Percentiles rank a stretch among this genome's conserved stretches.
phyloP scores from a whole-genome alignment of 2,888 invertebrate species.

The Eurytoma californica region DNA sequence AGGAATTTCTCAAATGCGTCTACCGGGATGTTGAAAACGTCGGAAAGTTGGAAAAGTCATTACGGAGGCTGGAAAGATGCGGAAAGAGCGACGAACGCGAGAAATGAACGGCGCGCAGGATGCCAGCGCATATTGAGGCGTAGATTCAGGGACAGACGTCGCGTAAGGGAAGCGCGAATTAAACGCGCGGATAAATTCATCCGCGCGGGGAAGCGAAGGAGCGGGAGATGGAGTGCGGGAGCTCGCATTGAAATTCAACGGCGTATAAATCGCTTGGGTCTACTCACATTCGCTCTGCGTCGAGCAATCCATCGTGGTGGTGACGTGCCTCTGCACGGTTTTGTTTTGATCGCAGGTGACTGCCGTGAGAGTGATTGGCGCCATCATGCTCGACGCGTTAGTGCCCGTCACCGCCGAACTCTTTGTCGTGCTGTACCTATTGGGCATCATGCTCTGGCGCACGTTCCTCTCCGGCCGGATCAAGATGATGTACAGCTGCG shows the following conservation, averaged over 20 bases:
- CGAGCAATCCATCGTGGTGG: conserved; percentile 69
- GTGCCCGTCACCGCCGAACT: conserved; percentile 79
- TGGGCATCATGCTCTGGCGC: conserved; percentile 90
- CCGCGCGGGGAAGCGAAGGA: neutral
- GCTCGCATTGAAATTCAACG: conserved; percentile 25
- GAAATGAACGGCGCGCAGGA: neutral
- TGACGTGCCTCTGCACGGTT: conserved; percentile 80
- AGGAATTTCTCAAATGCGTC: too few species aligned
- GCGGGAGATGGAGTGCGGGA: too few species aligned
- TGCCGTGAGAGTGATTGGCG: conserved; percentile 81
- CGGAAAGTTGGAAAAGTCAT: neutral
- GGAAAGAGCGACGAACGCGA: neutral
- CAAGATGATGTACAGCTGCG: conserved; percentile 90
- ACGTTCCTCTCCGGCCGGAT: conserved; percentile 93
- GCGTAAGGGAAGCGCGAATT: neutral
- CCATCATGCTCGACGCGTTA: conserved; percentile 80
- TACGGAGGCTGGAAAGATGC: neutral
- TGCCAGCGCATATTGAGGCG: neutral
- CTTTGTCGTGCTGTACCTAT: conserved; percentile 80
- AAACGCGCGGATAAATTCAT: neutral
- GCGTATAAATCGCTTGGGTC: conserved; percentile 13
- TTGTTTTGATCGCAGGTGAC: conserved; percentile 83
- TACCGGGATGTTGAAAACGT: too few species aligned
- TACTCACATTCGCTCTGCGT: conserved; percentile 72
- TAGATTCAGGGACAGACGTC: neutral